Evolutionary conservation across 2,888 invertebrate species (phyloP), one percentile per base, ranked within the genome.

Genomic region (Sarcophaga variegata): DNA sequence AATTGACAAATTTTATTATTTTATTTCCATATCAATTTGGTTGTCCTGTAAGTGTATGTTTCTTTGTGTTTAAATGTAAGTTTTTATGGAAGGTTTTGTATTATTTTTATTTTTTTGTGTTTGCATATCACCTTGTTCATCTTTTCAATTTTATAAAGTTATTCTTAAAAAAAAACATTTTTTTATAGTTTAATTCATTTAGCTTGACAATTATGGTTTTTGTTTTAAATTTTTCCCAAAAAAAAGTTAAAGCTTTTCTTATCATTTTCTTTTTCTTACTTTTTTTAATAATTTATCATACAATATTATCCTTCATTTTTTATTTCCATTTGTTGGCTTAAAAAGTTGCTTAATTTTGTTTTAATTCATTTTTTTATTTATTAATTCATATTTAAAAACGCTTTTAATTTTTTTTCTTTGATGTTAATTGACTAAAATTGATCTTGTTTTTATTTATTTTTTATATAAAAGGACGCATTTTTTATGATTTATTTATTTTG

Each of bases 371-470:
- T 64, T 66, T 27, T 90, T 81, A 37, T 12, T 54, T 10, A 54
- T 54, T 54, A 54, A 14, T 54, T 54, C 69, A 67, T 47, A 75
- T 81, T 90, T 76, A 87, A 87, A 87, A 84, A 84, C 87, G 84
- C 84, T 84, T 90, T 88, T 87, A 88, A 83, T 87, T 88, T 87
- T 77, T n/a, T 74, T 59, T 79, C 71, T 75, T 81, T 87, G 83
- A 88, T 89, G 88, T 90, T 92, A 92, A 92, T 92, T 92, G 92
- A 92, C 92, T 92, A 91, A 92, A 92, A 92, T 92, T 92, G 92
- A 92, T 92, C 91, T 91, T 90, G 91, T 92, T 91, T 90, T 91
- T 80, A 63, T 66, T 64, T 27, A 67, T 75, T 66, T 49, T 66
- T 66, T 78, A 71, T 74, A 81, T 14, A 86, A 86, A 92, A 92